phyloP scores from a whole-genome alignment of 2,113 vertebrate species.

The Arothron firmamentum region DNA sequence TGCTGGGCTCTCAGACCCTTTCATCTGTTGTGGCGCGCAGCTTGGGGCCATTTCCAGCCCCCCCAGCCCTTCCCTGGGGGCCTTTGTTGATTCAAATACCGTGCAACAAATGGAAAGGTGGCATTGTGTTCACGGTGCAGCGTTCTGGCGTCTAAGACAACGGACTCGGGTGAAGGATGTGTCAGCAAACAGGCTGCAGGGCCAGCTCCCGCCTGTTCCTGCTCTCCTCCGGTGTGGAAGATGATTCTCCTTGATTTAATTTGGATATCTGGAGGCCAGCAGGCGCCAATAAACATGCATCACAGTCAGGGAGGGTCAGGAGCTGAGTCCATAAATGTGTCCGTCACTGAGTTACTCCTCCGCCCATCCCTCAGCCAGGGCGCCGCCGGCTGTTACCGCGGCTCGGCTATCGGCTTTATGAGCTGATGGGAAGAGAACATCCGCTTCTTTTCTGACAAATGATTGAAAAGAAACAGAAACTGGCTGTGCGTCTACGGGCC shows the following conservation, averaged over 20 bases:
- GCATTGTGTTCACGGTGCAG: too few relatives aligned
- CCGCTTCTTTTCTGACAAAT: slow-evolving; percentile 43
- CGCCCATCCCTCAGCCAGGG: slow-evolving; percentile 47
- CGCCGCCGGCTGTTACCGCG: slow-evolving; percentile 9
- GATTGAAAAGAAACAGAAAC: slow-evolving; percentile 37
- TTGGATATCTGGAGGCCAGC: slow-evolving; percentile 45
- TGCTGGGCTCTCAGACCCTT: slow-evolving; percentile 55
- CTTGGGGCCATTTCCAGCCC: slow-evolving; percentile 39
- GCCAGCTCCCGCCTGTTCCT: slow-evolving; percentile 10
- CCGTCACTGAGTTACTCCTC: slow-evolving; percentile 65
- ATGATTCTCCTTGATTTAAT: slow-evolving; percentile 54
- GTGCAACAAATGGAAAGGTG: not conserved
- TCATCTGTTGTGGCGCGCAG: slow-evolving; percentile 49
- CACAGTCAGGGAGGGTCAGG: slow-evolving; percentile 59
- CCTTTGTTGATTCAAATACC: slow-evolving; percentile 9
- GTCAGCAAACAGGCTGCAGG: slow-evolving; percentile 10
- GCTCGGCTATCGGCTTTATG: slow-evolving; percentile 40
- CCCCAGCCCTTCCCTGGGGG: slow-evolving; percentile 14
- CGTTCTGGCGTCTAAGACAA: slow-evolving; percentile 24
- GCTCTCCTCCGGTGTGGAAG: slow-evolving; percentile 32
- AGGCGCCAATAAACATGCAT: slow-evolving; percentile 57
- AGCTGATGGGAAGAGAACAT: slow-evolving; percentile 26
- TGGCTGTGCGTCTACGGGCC: not conserved
- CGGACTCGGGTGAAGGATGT: slow-evolving; percentile 27
- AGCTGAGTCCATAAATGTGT: slow-evolving; percentile 63